Evolutionary conservation across 2,888 invertebrate species (phyloP).

Genomic region (Gastracanthus pulcherrimus): DNA sequence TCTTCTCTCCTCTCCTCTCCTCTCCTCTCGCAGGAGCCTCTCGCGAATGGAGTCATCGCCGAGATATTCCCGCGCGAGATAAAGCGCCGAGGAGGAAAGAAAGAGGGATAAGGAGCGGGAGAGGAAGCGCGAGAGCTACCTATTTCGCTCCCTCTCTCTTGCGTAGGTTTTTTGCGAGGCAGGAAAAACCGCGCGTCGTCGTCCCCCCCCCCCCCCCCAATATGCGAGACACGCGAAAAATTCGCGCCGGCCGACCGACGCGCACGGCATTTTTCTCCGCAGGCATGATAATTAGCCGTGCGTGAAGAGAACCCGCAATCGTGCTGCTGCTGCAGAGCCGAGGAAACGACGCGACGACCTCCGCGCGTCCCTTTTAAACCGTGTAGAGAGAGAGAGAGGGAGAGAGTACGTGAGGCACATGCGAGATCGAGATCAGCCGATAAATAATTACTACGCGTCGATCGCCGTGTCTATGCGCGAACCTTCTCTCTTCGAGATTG

Average conservation of each 20-base stretch:
- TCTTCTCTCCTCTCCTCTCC: not conserved
- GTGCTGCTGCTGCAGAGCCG: not conserved
- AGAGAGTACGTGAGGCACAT: slow-evolving; percentile 68
- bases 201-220: not conserved
- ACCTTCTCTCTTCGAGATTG: slow-evolving; percentile 24
- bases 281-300: slow-evolving; percentile 56
- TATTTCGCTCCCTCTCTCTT: not conserved
- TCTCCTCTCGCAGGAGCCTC: slow-evolving; percentile 3
- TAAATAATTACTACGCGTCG: slow-evolving; percentile 68
- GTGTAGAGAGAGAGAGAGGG: slow-evolving; percentile 16
- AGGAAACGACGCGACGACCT: slow-evolving; percentile 23
- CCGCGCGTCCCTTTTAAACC: slow-evolving; percentile 40
- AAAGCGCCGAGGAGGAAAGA: not conserved
- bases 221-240: slow-evolving; percentile 44
- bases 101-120: not conserved
- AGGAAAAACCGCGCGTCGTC: slow-evolving; percentile 17
- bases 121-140: not conserved
- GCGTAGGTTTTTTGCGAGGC: not conserved
- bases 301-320: slow-evolving; percentile 52
- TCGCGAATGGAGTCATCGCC: slow-evolving; percentile 38
- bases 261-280: slow-evolving; percentile 45
- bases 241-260: too few species aligned
- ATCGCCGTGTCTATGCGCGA: slow-evolving; percentile 56
- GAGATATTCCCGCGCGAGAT: slow-evolving; percentile 18
- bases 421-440: slow-evolving; percentile 66